Percentiles rank a stretch among this genome's conserved stretches.
Conservation (phyloP, 2,888 invertebrate genomes). For the Cataglyphis rosenhaueri region DNA sequence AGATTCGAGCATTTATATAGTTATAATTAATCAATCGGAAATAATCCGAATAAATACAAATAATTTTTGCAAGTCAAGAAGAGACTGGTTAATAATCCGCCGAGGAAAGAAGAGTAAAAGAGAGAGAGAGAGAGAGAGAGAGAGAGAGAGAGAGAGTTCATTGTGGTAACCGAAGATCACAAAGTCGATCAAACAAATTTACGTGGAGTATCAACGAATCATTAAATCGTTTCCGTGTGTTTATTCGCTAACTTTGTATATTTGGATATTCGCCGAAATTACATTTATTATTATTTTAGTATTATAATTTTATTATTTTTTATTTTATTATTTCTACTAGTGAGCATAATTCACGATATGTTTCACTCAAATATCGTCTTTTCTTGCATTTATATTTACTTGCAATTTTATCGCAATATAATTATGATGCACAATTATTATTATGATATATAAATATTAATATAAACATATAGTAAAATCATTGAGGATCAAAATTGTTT, state of each 20-base stretch:
- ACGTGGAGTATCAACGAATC: conserved; percentile 37
- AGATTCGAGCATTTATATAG: not conserved
- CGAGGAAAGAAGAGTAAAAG: not conserved
- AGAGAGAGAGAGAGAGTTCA: not conserved
- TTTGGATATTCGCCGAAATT: conserved; percentile 32
- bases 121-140: not conserved
- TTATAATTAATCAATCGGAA: conserved; percentile 18
- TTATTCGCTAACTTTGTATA: conserved; percentile 7
- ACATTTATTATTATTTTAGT: conserved; percentile 16
- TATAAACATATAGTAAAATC: not conserved
- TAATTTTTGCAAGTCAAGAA: conserved; percentile 1
- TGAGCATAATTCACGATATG: not conserved
- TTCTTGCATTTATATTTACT: not conserved
- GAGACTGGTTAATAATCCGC: conserved; percentile 31
- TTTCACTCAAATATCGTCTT: not conserved
- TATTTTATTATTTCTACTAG: conserved; percentile 13
- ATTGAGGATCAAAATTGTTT: not conserved
- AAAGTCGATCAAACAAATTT: conserved; percentile 39
- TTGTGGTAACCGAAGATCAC: conserved; percentile 20
- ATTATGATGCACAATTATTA: not conserved
- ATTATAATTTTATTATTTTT: conserved; percentile 35
- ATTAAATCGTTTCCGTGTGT: conserved; percentile 33
- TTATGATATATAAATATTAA: not conserved
- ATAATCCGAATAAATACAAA: conserved; percentile 35
- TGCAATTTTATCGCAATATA: not conserved